A percentile compares a stretch with the other conserved stretches of the same genome.
phyloP scores from a whole-genome alignment of 1,140 invertebrate species.

The Drosophila pachea region DNA sequence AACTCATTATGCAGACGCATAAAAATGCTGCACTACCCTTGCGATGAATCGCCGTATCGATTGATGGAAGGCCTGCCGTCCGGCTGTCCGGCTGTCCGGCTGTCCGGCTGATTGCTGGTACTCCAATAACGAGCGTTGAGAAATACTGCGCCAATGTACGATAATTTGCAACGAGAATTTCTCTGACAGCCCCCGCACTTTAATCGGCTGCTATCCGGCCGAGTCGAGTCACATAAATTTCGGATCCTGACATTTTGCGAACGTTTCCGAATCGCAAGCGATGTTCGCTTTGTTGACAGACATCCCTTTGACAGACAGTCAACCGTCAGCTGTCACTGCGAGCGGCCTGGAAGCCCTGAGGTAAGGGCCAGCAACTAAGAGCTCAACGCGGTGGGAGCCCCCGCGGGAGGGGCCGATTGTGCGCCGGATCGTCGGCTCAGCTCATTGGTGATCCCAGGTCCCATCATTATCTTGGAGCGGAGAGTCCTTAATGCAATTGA shows the following conservation, averaged over 20 bases:
- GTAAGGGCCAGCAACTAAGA: not conserved
- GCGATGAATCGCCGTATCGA: slow-evolving; percentile 31
- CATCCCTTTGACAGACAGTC: slow-evolving; percentile 71
- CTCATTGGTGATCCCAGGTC: too few species aligned
- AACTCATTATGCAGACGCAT: slow-evolving; percentile 74
- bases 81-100: slow-evolving; percentile 4
- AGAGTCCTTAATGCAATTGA: too few species aligned
- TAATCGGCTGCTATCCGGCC: slow-evolving; percentile 23
- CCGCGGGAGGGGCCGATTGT: too few species aligned
- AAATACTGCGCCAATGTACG: slow-evolving; percentile 66
- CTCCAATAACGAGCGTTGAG: slow-evolving; percentile 63
- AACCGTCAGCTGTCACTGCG: slow-evolving; percentile 64
- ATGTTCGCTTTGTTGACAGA: slow-evolving; percentile 68
- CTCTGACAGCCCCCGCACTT: slow-evolving; percentile 25
- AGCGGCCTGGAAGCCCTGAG: slow-evolving; percentile 1
- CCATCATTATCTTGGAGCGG: slow-evolving; percentile 26
- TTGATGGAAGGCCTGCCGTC: slow-evolving; percentile 16
- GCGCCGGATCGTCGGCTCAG: too few species aligned
- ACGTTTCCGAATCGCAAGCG: slow-evolving; percentile 68
- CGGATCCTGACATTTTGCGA: slow-evolving; percentile 44
- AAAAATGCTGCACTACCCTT: slow-evolving; percentile 55
- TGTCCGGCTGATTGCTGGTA: slow-evolving; percentile 28
- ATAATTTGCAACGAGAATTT: slow-evolving; percentile 60
- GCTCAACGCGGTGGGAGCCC: not conserved
- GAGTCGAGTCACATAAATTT: slow-evolving; percentile 43